Evolutionary conservation across 1,140 invertebrate species (phyloP), one percentile per base, ranked within the genome.

Genomic region (Drosophila littoralis): DNA sequence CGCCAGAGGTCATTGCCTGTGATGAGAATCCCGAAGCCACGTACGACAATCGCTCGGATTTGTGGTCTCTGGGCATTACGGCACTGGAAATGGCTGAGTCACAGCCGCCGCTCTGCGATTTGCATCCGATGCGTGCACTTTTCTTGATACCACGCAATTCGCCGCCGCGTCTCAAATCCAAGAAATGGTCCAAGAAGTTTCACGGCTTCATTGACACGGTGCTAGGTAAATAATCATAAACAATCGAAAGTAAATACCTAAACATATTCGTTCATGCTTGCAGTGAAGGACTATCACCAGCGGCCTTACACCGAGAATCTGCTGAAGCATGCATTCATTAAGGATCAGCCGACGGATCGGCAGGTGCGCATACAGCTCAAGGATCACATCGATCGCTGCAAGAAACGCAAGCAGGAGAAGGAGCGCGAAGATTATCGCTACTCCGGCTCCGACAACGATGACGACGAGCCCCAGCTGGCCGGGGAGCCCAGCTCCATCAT

Each of bases 41-140:
- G 42, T 99, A 99, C 92, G 99, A 99, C 93, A 99, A 99, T 94
- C 95, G 99, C 92, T 98, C 97, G 92, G 99, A 99, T 93, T 94
- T 99, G 51, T 99, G 99, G 99, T 99, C 98, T 50, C 94, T 99
- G 71, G 99, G 98, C 86, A 99, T 99, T 85, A 99, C 98, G 38
- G 98, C 98, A 35, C 94, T 99, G 75, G 99, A 99, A 95, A 99
- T 99, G 99, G 99, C 99, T 46, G 99, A 99, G 94, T 99, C 98
- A 92, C 98, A 99, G 93, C 99, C 99, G 63, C 99, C 98, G 83
- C 95, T 99, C 76, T 98, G 97, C 94, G 99, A 99, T 94, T 95
- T 99, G 92, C 99, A 99, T 95, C 99, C 99, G 40, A 99, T 99
- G 99, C 95, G 99, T 92, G 95, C 98, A 72, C 94, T 99, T 50